These are phyloP conservation scores for Dromiciops gliroides DNA, from an alignment of 2,113 vertebrate genomes.

Conservation along the genomic window DNA sequence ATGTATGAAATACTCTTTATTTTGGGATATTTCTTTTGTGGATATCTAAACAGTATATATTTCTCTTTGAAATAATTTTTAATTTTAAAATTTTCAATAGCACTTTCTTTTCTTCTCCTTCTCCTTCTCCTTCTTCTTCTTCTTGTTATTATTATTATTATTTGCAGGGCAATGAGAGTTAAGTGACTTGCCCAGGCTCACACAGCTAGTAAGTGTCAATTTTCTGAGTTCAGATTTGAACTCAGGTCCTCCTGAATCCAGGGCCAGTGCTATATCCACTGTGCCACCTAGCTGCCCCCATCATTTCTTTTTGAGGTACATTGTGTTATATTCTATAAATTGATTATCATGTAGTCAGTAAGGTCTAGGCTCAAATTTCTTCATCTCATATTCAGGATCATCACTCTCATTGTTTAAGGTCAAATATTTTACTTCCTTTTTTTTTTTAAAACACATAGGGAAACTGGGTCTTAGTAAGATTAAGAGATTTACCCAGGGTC, in stretches of 20 bases:
- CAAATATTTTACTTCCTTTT: not conserved
- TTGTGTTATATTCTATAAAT: not conserved
- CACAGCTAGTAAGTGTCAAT: no score
- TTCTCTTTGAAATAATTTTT: not conserved
- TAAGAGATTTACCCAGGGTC: not conserved
- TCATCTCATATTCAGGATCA: not conserved
- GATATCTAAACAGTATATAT: not conserved
- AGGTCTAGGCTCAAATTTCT: not conserved
- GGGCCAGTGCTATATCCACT: no score
- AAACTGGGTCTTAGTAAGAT: not conserved
- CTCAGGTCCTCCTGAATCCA: no score
- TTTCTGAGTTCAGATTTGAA: no score
- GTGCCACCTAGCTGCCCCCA: no score
- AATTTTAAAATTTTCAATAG: not conserved
- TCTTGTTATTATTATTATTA: no score
- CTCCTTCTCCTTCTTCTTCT: no score
- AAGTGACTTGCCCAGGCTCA: no score
- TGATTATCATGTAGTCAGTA: not conserved
- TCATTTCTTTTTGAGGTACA: not conserved
- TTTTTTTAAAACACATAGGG: not conserved
- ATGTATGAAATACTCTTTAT: slow-evolving; percentile 37
- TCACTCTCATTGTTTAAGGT: no score
- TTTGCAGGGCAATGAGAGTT: no score
- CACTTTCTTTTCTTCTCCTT: not conserved
- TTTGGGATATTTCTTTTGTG: not conserved